These are phyloP conservation scores for Okamejei kenojei DNA, from an alignment of 2,797 vertebrate genomes.

Conservation along the genomic window DNA sequence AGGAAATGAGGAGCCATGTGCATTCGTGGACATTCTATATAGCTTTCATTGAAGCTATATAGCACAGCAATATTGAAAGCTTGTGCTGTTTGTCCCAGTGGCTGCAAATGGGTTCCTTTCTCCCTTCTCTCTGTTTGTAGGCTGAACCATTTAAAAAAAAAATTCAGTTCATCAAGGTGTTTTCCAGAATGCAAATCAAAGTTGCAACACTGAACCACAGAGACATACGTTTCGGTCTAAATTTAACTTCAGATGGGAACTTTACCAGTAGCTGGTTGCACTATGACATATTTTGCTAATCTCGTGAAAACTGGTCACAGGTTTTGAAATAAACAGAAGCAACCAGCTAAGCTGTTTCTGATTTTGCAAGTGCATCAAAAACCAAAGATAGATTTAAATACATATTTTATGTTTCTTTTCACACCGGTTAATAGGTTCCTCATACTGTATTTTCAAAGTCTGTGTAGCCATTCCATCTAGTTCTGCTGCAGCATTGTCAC, in stretches of 20 bases:
- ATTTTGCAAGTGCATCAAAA: conserved; percentile 35
- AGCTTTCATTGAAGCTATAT: background rate
- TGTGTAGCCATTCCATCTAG: background rate
- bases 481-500: background rate
- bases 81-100: background rate
- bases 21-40: background rate
- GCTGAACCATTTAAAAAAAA: background rate
- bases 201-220: conserved; percentile 33
- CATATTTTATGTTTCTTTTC: background rate
- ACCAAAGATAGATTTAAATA: conserved; percentile 30
- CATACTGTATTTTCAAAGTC: background rate
- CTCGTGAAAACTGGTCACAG: conserved; percentile 37
- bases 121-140: background rate
- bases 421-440: background rate
- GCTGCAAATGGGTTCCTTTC: background rate
- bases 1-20: background rate
- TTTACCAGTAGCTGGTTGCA: conserved; percentile 35
- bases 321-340: conserved; percentile 37
- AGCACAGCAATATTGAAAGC: conserved; percentile 22
- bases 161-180: conserved; percentile 53
- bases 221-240: conserved; percentile 22
- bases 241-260: conserved; percentile 35
- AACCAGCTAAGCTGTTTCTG: conserved; percentile 35
- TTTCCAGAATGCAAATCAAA: conserved; percentile 47
- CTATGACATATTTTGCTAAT: conserved; percentile 38